Base-by-base conservation (phyloP, 1,140 invertebrate genomes). In the Frieseomelitta varia region DNA sequence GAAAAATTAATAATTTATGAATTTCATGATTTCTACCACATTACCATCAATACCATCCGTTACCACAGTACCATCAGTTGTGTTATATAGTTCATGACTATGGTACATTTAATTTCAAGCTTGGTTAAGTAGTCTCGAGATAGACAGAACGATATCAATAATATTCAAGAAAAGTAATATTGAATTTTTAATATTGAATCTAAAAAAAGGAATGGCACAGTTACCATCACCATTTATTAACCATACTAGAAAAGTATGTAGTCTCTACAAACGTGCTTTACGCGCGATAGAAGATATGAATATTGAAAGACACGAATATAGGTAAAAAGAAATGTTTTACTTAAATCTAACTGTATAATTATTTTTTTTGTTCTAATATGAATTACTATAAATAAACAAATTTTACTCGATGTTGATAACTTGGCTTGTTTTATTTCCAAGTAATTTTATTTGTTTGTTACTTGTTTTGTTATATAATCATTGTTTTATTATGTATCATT, bases 221-320 rank as follows among this genome's bases (percentile, higher is more conserved):
- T 6, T 94, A 47, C 93, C 93, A 39, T 94, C 90, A 68, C 95
- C 92, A 86, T 90, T 95, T 81, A 76, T 95, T 85, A 94, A 95
- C 39, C 97, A 98, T 93, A 95, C 96, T 68, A 95, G 95, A 93
- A 97, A 95, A 95, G 97, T 97, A 14, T 97, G 96, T 91, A 96
- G 95, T 85, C 94, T 97, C 21, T 97, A 97, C 91, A 98, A 97
- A 93, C 94, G 94, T 79, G 95, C 95, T 72, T 87, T 97, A 24
- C 95, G 96, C 77, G 95, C 95, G 90, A 79, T 96, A 17, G 95
- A 97, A 92, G 90, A 95, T 81, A 97, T 95, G 95, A 94, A 95
- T 81, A 91, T 95, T 88, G 86, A 94, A 81, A 95, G 65, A 6
- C 24, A 51, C 1, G 86, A 92, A 2, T 88, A 74, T 34, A 94